A percentile compares a stretch with the other conserved stretches of the same genome.
Conservation (phyloP, 2,113 vertebrate species). For the Anolis carolinensis region DNA sequence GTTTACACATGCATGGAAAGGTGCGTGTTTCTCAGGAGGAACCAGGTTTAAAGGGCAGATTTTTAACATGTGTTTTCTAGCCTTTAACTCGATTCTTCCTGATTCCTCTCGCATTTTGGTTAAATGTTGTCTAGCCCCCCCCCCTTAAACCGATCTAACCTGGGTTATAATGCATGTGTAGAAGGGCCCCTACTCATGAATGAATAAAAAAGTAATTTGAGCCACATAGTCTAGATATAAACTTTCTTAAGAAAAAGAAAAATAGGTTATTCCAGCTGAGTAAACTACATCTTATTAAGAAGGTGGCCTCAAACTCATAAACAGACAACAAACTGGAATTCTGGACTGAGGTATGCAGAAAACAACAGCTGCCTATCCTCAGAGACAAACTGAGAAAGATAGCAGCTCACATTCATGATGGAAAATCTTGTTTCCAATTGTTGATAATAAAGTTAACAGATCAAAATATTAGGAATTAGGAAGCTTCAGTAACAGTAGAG, state of each 20-base stretch:
- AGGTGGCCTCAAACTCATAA: conserved; percentile 17
- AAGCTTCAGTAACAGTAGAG: neutral
- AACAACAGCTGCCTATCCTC: neutral
- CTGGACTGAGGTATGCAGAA: neutral
- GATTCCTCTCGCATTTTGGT: too few species aligned
- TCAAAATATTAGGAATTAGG: neutral
- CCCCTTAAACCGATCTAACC: too few species aligned
- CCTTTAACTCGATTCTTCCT: too few species aligned
- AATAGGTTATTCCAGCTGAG: neutral
- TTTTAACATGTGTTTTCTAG: too few species aligned
- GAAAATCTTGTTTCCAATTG: neutral
- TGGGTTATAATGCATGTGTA: too few species aligned
- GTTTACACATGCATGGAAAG: too few species aligned
- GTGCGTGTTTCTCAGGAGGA: too few species aligned
- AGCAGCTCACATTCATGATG: neutral
- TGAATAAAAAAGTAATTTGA: neutral
- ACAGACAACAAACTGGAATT: neutral
- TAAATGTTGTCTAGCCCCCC: too few species aligned
- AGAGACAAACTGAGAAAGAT: neutral
- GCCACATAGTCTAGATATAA: neutral
- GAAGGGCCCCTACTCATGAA: neutral
- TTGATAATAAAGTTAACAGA: neutral
- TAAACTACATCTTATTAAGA: neutral
- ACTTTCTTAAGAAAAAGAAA: neutral
- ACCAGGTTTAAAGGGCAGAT: too few species aligned